Evolutionary conservation across 2,797 vertebrate species (phyloP), one percentile per base, ranked within the genome.

Genomic region (Danio aesculapii): DNA sequence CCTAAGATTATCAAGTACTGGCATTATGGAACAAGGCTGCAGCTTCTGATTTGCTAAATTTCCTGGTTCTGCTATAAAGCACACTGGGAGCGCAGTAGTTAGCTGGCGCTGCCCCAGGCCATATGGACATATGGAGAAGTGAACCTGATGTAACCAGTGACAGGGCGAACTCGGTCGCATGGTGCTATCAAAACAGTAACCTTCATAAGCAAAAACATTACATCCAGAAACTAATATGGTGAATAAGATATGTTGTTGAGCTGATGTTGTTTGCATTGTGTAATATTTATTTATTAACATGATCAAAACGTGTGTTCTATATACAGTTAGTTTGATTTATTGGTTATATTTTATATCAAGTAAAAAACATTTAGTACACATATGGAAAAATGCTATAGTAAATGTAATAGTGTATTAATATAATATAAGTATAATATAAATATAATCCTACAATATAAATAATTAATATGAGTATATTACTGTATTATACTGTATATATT

Each of bases 61-160:
- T 74, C 57, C 57, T 62, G 75, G 61, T 63, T 87, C 67, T 70
- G 62, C 77, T 63, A 76, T 74, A 58, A 82, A 63, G 74, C 59
- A 72, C 59, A 53, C 41, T 46, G 50, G 63, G 82, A 75, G 62
- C 81, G 67, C 84, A 85, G 84, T 72, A 55, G 68, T 73, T 43
- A 59, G 50, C 81, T 87, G 86, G 86, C 86, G 63, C 30, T 7
- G n/a, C 6, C 44, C 68, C 57, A 66, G 78, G 57, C 86, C 86
- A 87, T 87, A 87, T 87, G 86, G 86, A 58, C 78, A 83, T 78
- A 84, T 67, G 72, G 76, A 75, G 76, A 85, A 47, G 41, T 50
- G 44, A 74, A 71, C 82, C 79, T 76, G 58, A 71, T 76, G 59
- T 57, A 72, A 74, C 61, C 72, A 72, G 64, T 75, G 69, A 77